These are phyloP conservation scores for Cavia aperea DNA, from an alignment of 2,113 vertebrate species.

Conservation along the genomic window DNA sequence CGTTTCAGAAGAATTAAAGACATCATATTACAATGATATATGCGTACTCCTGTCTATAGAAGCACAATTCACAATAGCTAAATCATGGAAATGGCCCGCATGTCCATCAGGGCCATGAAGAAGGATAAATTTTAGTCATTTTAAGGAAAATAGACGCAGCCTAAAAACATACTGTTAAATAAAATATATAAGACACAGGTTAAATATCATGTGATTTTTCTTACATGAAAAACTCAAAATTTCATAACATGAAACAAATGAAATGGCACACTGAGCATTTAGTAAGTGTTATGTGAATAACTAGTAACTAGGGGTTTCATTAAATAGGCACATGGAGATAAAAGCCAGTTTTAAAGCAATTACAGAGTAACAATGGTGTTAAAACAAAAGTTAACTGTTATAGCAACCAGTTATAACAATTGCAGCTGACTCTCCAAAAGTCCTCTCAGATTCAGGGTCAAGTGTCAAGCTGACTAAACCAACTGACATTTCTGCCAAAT, in stretches of 20 bases:
- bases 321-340: background rate
- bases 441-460: background rate
- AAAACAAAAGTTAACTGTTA: background rate
- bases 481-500: background rate
- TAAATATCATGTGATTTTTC: background rate
- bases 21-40: background rate
- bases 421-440: background rate
- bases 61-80: background rate
- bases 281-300: constrained; percentile 1
- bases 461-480: constrained; percentile 4
- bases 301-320: constrained; percentile 6
- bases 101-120: background rate
- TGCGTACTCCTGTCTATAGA: background rate
- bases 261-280: background rate
- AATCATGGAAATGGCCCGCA: background rate
- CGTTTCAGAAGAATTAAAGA: background rate
- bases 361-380: background rate
- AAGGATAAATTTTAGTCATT: background rate
- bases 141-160: background rate
- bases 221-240: background rate
- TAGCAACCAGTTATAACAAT: background rate
- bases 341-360: constrained; percentile 7
- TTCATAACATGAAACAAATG: constrained; percentile 31
- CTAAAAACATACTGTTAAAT: background rate
- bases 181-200: background rate